Conservation (phyloP, 1,140 invertebrate species). For the Aphis gossypii region DNA sequence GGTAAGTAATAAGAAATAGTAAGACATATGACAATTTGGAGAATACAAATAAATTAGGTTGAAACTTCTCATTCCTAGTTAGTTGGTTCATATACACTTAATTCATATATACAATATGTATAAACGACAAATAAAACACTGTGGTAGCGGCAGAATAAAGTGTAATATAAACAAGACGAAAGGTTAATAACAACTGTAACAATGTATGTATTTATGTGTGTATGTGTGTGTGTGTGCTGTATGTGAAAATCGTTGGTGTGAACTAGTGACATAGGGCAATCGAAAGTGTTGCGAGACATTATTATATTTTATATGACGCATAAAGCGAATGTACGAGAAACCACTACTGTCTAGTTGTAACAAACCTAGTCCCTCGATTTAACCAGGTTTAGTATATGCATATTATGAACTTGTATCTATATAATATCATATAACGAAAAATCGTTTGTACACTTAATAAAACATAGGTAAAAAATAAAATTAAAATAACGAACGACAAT, state of each 20-base stretch:
- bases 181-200: not conserved
- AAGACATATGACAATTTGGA: not conserved
- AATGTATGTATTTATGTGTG: not conserved
- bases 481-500: constrained; percentile 14
- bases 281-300: constrained; percentile 13
- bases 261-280: not conserved
- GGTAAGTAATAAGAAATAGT: not conserved
- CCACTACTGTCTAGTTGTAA: not conserved
- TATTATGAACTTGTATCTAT: not conserved
- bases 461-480: constrained; percentile 16
- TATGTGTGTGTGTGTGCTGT: not conserved
- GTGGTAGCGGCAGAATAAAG: not conserved
- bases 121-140: not conserved
- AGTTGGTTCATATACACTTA: not conserved
- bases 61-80: not conserved
- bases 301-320: not conserved
- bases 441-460: not conserved
- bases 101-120: not conserved
- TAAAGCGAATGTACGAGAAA: not conserved
- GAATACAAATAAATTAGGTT: not conserved
- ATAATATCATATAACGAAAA: not conserved
- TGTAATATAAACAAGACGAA: not conserved
- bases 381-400: constrained; percentile 12
- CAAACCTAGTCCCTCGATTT: constrained; percentile 5
- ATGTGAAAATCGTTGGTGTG: not conserved